Percentiles rank a stretch among this genome's conserved stretches.
phyloP scores from a whole-genome alignment of 2,113 vertebrate species.

The Engraulis encrasicolus region DNA sequence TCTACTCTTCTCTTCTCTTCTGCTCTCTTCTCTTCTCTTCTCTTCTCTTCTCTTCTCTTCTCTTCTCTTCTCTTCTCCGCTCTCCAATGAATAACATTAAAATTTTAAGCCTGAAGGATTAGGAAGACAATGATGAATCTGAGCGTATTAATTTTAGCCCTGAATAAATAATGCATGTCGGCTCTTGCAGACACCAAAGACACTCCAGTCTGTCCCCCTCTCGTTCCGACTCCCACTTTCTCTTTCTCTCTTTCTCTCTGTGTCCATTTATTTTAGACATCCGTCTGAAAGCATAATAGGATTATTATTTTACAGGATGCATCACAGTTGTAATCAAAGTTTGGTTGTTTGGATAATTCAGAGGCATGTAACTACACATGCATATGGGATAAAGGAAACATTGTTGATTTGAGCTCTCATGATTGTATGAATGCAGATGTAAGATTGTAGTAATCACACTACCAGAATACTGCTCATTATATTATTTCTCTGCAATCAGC shows the following conservation, averaged over 20 bases:
- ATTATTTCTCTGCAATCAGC: slow-evolving; percentile 9
- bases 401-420: neutral
- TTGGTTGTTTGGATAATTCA: neutral
- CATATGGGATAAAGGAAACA: neutral
- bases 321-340: neutral
- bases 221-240: no score
- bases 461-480: neutral
- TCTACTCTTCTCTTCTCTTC: no score
- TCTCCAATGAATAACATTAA: slow-evolving; percentile 51
- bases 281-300: neutral
- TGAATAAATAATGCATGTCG: slow-evolving; percentile 56
- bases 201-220: neutral
- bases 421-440: neutral
- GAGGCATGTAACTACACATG: neutral
- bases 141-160: slow-evolving; percentile 61
- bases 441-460: neutral
- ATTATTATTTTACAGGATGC: neutral
- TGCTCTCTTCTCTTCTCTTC: neutral
- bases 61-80: slow-evolving; percentile 26
- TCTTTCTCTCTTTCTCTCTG: slow-evolving; percentile 21
- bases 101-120: slow-evolving; percentile 51
- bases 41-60: no score
- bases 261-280: neutral
- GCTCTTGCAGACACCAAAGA: neutral
- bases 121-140: slow-evolving; percentile 55